Evolutionary conservation across 2,888 invertebrate genomes (phyloP), one percentile per base, ranked within the genome.

Genomic region (Chironomus tentans): DNA sequence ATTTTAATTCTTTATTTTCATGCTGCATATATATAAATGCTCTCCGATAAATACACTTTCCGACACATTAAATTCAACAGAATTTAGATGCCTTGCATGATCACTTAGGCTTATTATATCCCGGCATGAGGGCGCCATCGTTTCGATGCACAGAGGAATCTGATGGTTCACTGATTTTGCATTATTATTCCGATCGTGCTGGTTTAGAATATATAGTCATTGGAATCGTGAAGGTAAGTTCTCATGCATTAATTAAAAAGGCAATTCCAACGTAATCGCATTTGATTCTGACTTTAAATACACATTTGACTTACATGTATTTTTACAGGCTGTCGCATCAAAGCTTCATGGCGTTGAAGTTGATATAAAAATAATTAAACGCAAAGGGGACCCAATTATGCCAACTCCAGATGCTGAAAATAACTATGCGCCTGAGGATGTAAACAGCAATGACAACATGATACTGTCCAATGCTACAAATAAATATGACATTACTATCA

Each of bases 71-170:
- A 38, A 38, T 38, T 4, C 38, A 38, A 38, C 38, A 98, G 93
- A 97, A 97, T 84, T 86, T 98, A 81, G 98, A 98, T 82, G 97
- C 97, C 13, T 87, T 98, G 4, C 97, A 98, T 81, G 97, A 97
- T 81, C 97, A 97, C 82, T 87, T 97, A 81, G 94, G 95, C 77
- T 97, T 97, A 4, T 86, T 96, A 78, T 97, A 97, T 83, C 97
- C 97, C 0, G 95, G 95, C 21, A 96, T 96, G 95, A 88, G 92
- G 79, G 95, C 95, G 0, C 98, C 98, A 0, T 97, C 97, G 0
- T 98, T 98, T 85, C 89, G 98, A 18, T 98, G 97, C 84, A 95
- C 95, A 0, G 96, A 96, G 81, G 90, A 91, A 5, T 93, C 93
- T 83, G 95, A 96, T 83, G 96, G 96, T 0, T 93, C 92, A 0